Evolutionary conservation across 2,797 vertebrate genomes (phyloP).

Genomic region (Acomys russatus): DNA sequence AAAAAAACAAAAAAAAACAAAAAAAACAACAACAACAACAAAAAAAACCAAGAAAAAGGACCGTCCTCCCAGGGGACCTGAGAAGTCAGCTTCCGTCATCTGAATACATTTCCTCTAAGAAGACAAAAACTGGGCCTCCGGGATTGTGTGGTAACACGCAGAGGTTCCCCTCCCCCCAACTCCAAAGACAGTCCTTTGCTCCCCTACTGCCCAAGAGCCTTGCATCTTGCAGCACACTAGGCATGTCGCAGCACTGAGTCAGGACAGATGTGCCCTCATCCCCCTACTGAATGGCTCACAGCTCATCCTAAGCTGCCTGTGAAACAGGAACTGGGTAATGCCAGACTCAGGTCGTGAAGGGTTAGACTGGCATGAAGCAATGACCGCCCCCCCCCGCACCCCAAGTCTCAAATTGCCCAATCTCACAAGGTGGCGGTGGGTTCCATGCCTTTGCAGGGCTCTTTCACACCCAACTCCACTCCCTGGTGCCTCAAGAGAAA

Average conservation of each 20-base stretch:
- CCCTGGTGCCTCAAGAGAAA: neutral
- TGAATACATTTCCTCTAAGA: neutral
- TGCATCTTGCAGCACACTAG: neutral
- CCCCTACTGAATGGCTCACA: neutral
- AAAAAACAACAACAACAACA: too few species aligned
- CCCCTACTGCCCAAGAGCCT: neutral
- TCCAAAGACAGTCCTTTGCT: neutral
- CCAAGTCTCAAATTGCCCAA: neutral
- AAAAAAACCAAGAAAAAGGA: neutral
- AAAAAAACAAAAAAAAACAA: neutral
- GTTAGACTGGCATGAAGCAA: neutral
- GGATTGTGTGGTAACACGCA: neutral
- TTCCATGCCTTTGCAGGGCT: neutral
- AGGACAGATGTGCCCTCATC: neutral
- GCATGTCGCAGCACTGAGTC: neutral
- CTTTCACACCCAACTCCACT: neutral
- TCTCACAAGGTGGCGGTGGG: neutral
- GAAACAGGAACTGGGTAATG: neutral
- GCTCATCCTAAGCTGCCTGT: neutral
- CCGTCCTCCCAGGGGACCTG: too few species aligned
- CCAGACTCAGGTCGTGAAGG: neutral
- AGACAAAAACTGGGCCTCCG: neutral
- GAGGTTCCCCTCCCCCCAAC: neutral
- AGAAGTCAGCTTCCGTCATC: neutral
- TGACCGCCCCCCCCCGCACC: fast-evolving